phyloP scores from a whole-genome alignment of 2,888 invertebrate species.

The Trissoscelio sp. region DNA sequence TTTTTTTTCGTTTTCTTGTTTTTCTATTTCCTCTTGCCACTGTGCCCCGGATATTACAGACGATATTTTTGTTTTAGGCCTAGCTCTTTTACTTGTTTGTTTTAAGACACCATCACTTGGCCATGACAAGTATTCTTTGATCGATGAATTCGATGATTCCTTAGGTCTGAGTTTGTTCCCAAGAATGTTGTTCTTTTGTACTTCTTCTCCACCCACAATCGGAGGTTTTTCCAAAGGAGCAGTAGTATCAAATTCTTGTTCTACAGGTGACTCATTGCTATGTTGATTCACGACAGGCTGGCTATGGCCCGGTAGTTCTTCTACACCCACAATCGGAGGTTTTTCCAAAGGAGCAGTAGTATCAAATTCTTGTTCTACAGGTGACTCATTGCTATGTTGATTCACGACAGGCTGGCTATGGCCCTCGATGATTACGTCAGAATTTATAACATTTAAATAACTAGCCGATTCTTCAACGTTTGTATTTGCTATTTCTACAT shows the following conservation, averaged over 20 bases:
- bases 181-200: not conserved
- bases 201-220: not conserved
- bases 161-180: not conserved
- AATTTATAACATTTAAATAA: not conserved
- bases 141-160: not conserved
- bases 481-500: not conserved
- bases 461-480: not conserved
- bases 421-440: not conserved
- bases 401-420: not conserved
- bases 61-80: not conserved
- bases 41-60: conserved; percentile 14
- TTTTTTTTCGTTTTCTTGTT: conserved; percentile 3
- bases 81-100: conserved; percentile 3
- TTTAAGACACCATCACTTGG: conserved; percentile 1
- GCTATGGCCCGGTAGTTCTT: too few species aligned
- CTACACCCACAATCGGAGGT: too few species aligned
- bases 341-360: not conserved
- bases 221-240: not conserved
- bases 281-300: not conserved
- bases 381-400: conserved; percentile 2
- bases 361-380: not conserved
- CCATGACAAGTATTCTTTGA: conserved; percentile 1
- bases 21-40: conserved; percentile 10
- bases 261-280: not conserved
- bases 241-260: not conserved